Evolutionary conservation across 2,113 vertebrate genomes (phyloP), one percentile per base, ranked within the genome.

Genomic region (Choloepus hoffmanni): DNA sequence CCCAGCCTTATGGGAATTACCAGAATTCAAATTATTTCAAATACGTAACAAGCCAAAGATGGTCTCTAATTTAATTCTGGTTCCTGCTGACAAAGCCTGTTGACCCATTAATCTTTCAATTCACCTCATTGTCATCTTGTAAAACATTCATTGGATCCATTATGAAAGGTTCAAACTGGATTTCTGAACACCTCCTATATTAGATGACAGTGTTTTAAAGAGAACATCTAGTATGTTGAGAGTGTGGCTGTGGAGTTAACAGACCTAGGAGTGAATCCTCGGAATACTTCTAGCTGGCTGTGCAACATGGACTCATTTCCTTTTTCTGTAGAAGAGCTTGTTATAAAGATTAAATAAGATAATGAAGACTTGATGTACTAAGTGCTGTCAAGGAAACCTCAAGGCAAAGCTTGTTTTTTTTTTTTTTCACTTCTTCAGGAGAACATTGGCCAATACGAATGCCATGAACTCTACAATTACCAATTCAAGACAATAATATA

Each of bases 1-100:
- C 10, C 50, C 50, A 89, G 19, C 28, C 13, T 85, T 92, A 28
- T 3, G 23, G 7, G 12, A 8, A 77, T 58, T 83, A 43, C 26
- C 77, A 96, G n/a, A 94, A 96, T 70, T 85, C 28, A 88, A 81
- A 83, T 89, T 50, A 92, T 68, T 82, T 92, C 55, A 68, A 89
- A 45, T 63, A 68, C 18, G 50, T 60, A 92, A 73, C 30, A 65
- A 76, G 33, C 15, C 74, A 79, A 84, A 90, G 48, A 53, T 53
- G 24, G 10, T 76, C 40, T 81, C 40, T 84, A 86, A 81, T 28
- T 96, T 81, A 90, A 77, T 30, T 89, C 12, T 87, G 55, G 11
- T 85, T 89, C 70, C 55, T 76, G 12, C 33, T 90, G 30, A 72
- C 84, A 89, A 78, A 78, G 62, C 11, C 62, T 92, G 21, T 2